Base-by-base conservation (phyloP, 2,888 invertebrate species). In the Coleophora deauratella region DNA sequence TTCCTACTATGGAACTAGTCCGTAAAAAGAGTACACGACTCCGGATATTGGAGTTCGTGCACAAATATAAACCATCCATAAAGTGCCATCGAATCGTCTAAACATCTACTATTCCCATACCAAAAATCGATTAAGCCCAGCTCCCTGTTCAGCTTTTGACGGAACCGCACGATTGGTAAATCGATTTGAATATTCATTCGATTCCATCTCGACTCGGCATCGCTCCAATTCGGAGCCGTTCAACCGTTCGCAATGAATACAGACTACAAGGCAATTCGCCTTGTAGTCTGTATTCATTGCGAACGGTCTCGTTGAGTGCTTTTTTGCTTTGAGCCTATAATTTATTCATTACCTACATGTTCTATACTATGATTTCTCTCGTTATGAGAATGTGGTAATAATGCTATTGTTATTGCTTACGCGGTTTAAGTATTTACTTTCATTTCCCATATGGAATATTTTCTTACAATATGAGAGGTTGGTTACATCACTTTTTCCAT, bases 181-280 rank as follows among this genome's bases (percentile, higher is more conserved):
- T 58, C 50, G 57, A 49, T 55, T 51, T 55, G 56, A 61, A 62
- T 63, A 59, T 59, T 63, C 58, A 65, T 60, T 50, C 41, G 43
- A 21, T 21, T 6, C 21, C 21, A 21, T 21, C 6, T 21, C 21
- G 21, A 21, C 6, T 21, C 21, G 21, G 21, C 21, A 21, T 21
- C 6, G 21, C 21, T 6, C 3, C 21, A 6, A 21, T 4, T 21
- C 6, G 21, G 21, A 6, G n/a, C n/a, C n/a, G n/a, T n/a, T n/a
- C n/a, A n/a, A 38, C 21, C 30, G 27, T 13, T 40, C 27, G 36
- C 36, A 28, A 41, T 41, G 41, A 41, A 41, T 41, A 36, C 32
- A 36, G 36, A 41, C 21, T 21, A 21, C 21, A 21, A 21, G n/a
- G n/a, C n/a, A n/a, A n/a, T n/a, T n/a, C n/a, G n/a, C n/a, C n/a